phyloP scores from a whole-genome alignment of 2,113 vertebrate species.

The Gymnogyps californianus region DNA sequence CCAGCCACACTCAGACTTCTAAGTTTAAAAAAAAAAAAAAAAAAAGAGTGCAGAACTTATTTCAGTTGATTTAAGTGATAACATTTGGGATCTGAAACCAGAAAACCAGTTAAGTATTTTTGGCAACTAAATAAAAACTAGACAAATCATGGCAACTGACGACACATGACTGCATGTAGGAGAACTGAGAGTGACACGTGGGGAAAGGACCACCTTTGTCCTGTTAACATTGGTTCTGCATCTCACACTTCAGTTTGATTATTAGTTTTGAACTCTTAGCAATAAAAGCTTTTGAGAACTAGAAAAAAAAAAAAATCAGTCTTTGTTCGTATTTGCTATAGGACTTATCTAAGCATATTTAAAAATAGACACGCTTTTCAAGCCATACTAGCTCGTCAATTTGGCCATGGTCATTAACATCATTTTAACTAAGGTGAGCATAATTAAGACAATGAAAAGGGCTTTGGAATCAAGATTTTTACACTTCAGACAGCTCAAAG shows the following conservation, averaged over 20 bases:
- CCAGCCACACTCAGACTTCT: background rate
- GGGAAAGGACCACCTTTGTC: background rate
- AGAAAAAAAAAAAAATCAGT: background rate
- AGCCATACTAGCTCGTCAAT: background rate
- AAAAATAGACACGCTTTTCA: background rate
- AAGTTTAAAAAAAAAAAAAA: background rate
- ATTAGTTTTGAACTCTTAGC: background rate
- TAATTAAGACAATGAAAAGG: background rate
- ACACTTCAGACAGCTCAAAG: background rate
- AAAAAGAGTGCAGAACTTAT: background rate
- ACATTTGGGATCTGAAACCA: background rate
- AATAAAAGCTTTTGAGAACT: background rate
- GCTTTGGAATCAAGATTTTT: background rate
- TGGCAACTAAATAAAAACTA: background rate
- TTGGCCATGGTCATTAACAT: background rate
- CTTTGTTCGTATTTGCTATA: background rate
- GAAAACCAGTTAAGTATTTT: background rate
- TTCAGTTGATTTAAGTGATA: background rate
- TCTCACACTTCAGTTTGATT: background rate
- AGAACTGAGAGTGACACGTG: background rate
- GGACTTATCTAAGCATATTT: no score
- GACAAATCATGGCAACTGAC: background rate
- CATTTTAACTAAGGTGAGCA: background rate
- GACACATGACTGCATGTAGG: accelerated
- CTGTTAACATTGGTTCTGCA: background rate